These are phyloP conservation scores for Escarpia spicata DNA, from an alignment of 2,888 invertebrate genomes.

Conservation along the genomic window DNA sequence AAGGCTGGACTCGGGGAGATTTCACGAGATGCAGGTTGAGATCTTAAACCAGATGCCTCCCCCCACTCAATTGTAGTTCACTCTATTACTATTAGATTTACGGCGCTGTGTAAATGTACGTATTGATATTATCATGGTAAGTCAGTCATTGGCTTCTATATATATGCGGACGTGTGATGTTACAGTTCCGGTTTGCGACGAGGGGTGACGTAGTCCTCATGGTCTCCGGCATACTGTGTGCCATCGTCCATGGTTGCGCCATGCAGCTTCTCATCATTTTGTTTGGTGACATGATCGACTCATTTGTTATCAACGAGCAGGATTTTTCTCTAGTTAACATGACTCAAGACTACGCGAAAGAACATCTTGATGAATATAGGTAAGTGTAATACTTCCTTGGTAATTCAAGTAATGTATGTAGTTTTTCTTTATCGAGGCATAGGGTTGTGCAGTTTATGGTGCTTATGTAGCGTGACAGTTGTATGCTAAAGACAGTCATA, in stretches of 20 bases:
- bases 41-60: too few relatives aligned
- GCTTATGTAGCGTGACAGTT: too few relatives aligned
- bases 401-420: too few relatives aligned
- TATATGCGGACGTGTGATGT: not conserved
- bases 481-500: not conserved
- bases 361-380: not conserved
- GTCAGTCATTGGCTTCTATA: too few relatives aligned
- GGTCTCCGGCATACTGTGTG: conserved; percentile 55
- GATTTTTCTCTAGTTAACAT: not conserved
- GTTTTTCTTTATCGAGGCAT: not conserved
- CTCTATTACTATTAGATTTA: too few relatives aligned
- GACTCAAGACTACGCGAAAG: not conserved
- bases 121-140: not conserved
- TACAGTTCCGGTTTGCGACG: conserved; percentile 61
- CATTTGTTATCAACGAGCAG: not conserved
- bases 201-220: conserved; percentile 55
- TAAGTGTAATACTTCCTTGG: not conserved
- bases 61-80: too few relatives aligned
- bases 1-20: too few relatives aligned
- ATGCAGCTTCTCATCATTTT: conserved; percentile 20
- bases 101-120: not conserved
- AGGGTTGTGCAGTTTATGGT: not conserved
- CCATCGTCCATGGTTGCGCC: conserved; percentile 52
- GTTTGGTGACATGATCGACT: conserved; percentile 17
- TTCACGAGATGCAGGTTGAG: too few relatives aligned